Percentiles rank a stretch among this genome's conserved stretches.
phyloP scores from a whole-genome alignment of 2,113 vertebrate species.

The Sylvilagus bachmani region DNA sequence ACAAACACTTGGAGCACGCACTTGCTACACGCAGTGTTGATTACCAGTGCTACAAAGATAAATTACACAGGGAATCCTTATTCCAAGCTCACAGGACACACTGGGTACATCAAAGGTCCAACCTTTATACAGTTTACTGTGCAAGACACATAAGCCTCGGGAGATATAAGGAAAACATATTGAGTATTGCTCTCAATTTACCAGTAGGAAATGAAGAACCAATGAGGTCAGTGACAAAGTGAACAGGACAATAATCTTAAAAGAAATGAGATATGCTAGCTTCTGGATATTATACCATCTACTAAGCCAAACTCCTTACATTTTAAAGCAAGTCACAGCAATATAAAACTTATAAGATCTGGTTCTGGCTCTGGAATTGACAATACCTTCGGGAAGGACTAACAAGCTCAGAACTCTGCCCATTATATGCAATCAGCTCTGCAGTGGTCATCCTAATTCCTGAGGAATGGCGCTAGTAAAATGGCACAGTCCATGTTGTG shows the following conservation, averaged over 20 bases:
- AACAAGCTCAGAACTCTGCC: neutral
- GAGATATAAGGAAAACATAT: neutral
- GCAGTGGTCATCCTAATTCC: neutral
- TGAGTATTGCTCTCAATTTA: neutral
- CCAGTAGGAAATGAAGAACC: neutral
- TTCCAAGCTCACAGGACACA: neutral
- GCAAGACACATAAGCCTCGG: neutral
- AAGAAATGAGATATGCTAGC: neutral
- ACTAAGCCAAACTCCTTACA: neutral
- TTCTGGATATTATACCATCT: neutral
- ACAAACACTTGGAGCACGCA: neutral
- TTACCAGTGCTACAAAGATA: neutral
- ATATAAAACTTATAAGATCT: neutral
- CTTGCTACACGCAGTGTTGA: neutral
- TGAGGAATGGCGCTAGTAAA: no score
- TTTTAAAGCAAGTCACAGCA: neutral
- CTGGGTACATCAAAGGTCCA: neutral
- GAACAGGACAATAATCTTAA: neutral
- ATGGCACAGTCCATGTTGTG: no score
- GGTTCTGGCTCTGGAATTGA: neutral
- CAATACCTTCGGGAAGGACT: neutral
- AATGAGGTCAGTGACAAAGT: neutral
- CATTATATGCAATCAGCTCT: neutral
- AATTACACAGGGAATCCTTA: neutral
- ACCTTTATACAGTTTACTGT: neutral